These are phyloP conservation scores for Spea bombifrons DNA, from an alignment of 2,113 vertebrate genomes.

Conservation along the genomic window DNA sequence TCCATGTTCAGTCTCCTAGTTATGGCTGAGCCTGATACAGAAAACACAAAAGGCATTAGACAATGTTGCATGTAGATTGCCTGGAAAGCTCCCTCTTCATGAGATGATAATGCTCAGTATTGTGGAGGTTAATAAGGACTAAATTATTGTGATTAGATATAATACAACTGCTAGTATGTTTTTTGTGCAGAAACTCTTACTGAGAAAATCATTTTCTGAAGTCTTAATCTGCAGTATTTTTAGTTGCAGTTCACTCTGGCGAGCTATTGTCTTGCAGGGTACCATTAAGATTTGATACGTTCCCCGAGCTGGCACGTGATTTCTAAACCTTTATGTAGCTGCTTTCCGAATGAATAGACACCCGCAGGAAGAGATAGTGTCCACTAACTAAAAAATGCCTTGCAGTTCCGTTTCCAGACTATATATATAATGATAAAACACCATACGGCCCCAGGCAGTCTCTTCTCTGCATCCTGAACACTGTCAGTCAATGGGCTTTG, in stretches of 20 bases:
- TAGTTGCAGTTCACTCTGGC: slow-evolving; percentile 58
- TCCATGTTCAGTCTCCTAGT: too few species aligned
- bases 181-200: slow-evolving; percentile 51
- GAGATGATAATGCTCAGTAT: too few species aligned
- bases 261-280: slow-evolving; percentile 58
- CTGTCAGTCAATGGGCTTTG: neutral
- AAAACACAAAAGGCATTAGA: too few species aligned
- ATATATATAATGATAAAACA: neutral
- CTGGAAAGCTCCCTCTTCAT: too few species aligned
- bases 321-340: slow-evolving; percentile 57
- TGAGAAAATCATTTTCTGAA: slow-evolving; percentile 54
- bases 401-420: slow-evolving; percentile 27
- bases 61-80: too few species aligned
- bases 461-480: too few species aligned
- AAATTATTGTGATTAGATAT: slow-evolving; percentile 11
- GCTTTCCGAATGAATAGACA: slow-evolving; percentile 51
- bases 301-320: slow-evolving; percentile 59
- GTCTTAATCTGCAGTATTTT: slow-evolving; percentile 62
- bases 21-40: too few species aligned
- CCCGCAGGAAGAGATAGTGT: slow-evolving; percentile 48
- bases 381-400: slow-evolving; percentile 46
- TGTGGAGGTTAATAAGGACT: neutral
- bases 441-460: too few species aligned
- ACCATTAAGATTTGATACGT: slow-evolving; percentile 59
- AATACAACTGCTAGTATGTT: slow-evolving; percentile 19